phyloP scores from a whole-genome alignment of 2,113 vertebrate genomes.

The Oreochromis tanganicae region DNA sequence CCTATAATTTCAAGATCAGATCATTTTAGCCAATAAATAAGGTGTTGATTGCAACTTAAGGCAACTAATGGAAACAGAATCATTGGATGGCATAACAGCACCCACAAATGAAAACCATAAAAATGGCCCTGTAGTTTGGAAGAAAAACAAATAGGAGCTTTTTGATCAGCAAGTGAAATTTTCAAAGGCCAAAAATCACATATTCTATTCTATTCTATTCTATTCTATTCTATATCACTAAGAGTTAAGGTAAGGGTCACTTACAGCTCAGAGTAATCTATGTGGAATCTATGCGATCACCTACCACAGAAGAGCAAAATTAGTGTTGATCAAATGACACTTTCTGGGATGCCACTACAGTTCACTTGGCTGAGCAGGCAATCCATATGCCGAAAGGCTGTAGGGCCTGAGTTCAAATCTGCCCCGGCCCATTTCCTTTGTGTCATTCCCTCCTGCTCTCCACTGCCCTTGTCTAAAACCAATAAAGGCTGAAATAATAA shows the following conservation, averaged over 20 bases:
- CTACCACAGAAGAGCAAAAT: neutral
- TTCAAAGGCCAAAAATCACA: too few species aligned
- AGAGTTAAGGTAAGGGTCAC: neutral
- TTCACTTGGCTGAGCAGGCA: neutral
- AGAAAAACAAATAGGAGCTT: neutral
- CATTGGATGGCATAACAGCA: neutral
- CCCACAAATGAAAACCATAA: neutral
- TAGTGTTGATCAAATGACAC: neutral
- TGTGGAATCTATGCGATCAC: neutral
- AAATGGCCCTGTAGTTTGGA: neutral
- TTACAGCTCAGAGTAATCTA: neutral
- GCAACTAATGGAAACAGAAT: neutral
- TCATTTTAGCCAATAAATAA: neutral
- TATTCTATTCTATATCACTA: neutral
- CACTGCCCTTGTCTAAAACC: neutral
- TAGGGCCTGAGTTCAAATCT: neutral
- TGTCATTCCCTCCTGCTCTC: neutral
- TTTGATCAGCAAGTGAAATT: neutral
- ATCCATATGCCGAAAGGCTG: neutral
- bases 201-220: neutral
- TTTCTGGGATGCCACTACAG: neutral
- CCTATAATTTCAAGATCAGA: neutral
- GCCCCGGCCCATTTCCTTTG: neutral
- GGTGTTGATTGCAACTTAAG: neutral
- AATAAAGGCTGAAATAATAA: neutral